Conservation (phyloP, 2,113 vertebrate genomes). For the Ceyx cyanopectus region DNA sequence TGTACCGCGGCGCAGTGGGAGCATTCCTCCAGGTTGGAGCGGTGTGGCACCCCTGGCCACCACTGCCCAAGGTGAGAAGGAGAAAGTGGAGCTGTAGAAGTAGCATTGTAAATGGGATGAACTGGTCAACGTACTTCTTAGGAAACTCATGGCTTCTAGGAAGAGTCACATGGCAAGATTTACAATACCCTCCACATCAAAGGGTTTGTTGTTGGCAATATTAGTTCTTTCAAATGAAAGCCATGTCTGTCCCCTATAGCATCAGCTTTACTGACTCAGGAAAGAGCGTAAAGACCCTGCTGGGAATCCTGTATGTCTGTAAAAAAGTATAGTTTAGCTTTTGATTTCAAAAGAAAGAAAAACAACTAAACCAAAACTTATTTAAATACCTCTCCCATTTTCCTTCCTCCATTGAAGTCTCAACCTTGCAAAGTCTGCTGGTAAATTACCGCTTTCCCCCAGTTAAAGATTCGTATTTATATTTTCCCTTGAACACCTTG, state of each 20-base stretch:
- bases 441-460: not conserved
- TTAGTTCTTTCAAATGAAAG: slow-evolving; percentile 2
- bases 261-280: not conserved
- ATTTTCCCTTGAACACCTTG: slow-evolving; percentile 9
- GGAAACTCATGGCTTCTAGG: slow-evolving; percentile 23
- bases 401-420: not conserved
- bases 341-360: not conserved
- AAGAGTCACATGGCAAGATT: slow-evolving; percentile 43
- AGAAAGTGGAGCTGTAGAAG: slow-evolving; percentile 10
- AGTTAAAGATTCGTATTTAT: not conserved
- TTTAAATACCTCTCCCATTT: not conserved
- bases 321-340: not conserved
- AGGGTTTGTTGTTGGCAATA: not conserved
- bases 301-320: not conserved
- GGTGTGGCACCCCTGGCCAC: not conserved
- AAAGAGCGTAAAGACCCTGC: not conserved
- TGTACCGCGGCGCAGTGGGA: slow-evolving; percentile 34
- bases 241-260: not conserved
- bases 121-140: slow-evolving; percentile 7
- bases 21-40: slow-evolving; percentile 44
- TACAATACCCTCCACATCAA: slow-evolving; percentile 46
- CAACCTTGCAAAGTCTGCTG: not conserved
- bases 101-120: slow-evolving; percentile 41
- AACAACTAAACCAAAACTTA: not conserved
- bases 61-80: slow-evolving; percentile 53